Conservation (phyloP, 2,797 vertebrate genomes). For the Oryzias dopingdopingensis region DNA sequence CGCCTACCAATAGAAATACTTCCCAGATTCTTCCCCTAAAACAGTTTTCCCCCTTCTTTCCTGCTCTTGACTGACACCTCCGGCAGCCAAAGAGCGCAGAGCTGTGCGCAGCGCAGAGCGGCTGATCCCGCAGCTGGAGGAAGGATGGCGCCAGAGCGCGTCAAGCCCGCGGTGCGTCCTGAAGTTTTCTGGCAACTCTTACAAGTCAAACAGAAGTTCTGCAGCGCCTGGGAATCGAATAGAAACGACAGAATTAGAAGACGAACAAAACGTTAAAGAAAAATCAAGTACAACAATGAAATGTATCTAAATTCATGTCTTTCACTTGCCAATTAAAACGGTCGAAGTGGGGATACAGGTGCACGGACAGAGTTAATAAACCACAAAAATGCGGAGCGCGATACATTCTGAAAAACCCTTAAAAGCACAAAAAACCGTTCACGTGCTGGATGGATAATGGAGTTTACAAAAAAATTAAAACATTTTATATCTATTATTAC, state of each 20-base stretch:
- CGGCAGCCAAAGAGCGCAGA: slow-evolving; percentile 72
- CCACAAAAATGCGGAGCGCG: no score
- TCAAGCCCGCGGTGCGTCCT: slow-evolving; percentile 28
- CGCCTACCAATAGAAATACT: slow-evolving; percentile 82
- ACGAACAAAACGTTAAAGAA: neutral
- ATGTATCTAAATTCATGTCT: no score
- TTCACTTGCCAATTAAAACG: no score
- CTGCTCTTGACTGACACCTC: slow-evolving; percentile 75
- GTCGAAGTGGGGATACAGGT: no score
- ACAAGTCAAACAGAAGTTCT: slow-evolving; percentile 34
- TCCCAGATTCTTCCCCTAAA: slow-evolving; percentile 69
- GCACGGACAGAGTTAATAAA: no score
- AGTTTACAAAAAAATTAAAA: no score
- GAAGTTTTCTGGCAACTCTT: slow-evolving; percentile 26
- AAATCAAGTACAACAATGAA: neutral
- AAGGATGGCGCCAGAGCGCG: slow-evolving; percentile 75
- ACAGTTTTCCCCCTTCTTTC: slow-evolving; percentile 38
- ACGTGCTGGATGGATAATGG: no score
- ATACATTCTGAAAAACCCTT: no score
- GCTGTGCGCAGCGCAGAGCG: slow-evolving; percentile 26
- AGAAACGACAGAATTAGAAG: neutral
- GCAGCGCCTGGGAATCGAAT: slow-evolving; percentile 14
- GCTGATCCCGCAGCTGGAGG: slow-evolving; percentile 57
- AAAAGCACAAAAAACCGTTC: no score
- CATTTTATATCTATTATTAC: no score